Base-by-base conservation (phyloP, 2,888 invertebrate genomes). In the Metopia argyrocephala region DNA sequence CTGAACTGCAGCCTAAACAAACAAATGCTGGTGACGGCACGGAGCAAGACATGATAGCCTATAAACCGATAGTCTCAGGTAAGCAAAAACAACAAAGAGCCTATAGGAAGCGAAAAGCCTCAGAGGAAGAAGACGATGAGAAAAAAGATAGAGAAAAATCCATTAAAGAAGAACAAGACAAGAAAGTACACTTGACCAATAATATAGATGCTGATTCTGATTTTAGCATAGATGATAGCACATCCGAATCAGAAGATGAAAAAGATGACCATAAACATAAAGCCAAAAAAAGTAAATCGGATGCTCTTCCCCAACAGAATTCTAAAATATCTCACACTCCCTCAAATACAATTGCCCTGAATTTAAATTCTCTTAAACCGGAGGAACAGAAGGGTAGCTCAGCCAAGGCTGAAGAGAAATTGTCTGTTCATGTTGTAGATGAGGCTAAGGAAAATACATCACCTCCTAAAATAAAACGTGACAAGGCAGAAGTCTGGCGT, bases 401-500 rank as follows among this genome's bases (percentile, higher is more conserved):
- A 56, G 3, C 78, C 59, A 85, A 82, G 52, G 76, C 85, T 62
- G 85, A 87, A 15, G 28, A 3, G 5, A 71, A 82, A 18, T 20
- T 62, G 9, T 46, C 65, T 5, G 20, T 65, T 6, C 46, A 82
- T 5, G 54, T 50, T 1, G 54, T 69, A 2, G 79, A 73, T 5
- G 48, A 38, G 3, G 45, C 18, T 5, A 27, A 23, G 7, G 71
- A 71, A 12, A 5, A 27, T 15, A 38, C 38, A 15, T 9, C 21
- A 62, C 66, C 50, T 2, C 57, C 81, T 4, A 84, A 83, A 86
- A 91, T 91, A 9, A 94, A 94, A 91, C 91, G 93, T 79, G 93
- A 94, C 87, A 94, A 94, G 91, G 90, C 93, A 68, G 93, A 94
- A 87, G 94, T 96, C 86, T 96, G 96, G 96, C 93, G 94, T 86